Evolutionary conservation across 2,888 invertebrate genomes (phyloP).

Genomic region (Iselma pallidipennis): DNA sequence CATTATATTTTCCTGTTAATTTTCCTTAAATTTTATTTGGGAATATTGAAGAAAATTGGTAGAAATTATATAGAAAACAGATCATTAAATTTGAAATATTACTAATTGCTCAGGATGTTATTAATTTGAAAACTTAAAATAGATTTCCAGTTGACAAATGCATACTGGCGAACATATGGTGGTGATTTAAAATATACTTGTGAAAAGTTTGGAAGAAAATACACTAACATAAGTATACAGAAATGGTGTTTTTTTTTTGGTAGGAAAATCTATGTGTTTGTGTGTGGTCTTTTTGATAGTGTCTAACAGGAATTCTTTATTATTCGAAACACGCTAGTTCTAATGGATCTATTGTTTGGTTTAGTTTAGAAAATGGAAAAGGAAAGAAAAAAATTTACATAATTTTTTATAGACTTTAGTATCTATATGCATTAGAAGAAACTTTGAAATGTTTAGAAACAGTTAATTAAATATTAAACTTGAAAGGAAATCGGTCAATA

Average conservation of each 20-base stretch:
- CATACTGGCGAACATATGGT: slow-evolving; percentile 24
- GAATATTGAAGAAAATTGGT: slow-evolving; percentile 7
- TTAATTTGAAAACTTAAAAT: slow-evolving; percentile 14
- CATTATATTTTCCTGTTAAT: slow-evolving; percentile 48
- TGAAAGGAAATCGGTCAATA: too few relatives aligned
- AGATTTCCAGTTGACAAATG: slow-evolving; percentile 13
- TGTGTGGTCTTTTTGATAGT: slow-evolving; percentile 33
- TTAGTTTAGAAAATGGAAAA: too few relatives aligned
- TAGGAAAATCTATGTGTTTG: slow-evolving; percentile 16
- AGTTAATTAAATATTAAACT: too few relatives aligned
- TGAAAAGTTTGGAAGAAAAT: slow-evolving; percentile 22
- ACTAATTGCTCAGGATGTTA: slow-evolving; percentile 32
- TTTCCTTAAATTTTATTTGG: background rate
- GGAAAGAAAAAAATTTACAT: too few relatives aligned
- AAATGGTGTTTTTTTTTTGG: slow-evolving; percentile 10
- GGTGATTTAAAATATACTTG: slow-evolving; percentile 36
- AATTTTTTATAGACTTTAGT: too few relatives aligned
- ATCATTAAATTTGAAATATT: slow-evolving; percentile 32
- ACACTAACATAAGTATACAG: too few relatives aligned
- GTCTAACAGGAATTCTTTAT: slow-evolving; percentile 20
- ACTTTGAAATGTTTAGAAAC: too few relatives aligned
- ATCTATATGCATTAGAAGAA: too few relatives aligned
- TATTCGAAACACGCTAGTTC: slow-evolving; percentile 27
- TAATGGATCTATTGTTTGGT: slow-evolving; percentile 29
- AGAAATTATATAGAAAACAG: too few relatives aligned